These are phyloP conservation scores for Mormyrus hasselquistii DNA, from an alignment of 2,797 vertebrate genomes.

Conservation along the genomic window DNA sequence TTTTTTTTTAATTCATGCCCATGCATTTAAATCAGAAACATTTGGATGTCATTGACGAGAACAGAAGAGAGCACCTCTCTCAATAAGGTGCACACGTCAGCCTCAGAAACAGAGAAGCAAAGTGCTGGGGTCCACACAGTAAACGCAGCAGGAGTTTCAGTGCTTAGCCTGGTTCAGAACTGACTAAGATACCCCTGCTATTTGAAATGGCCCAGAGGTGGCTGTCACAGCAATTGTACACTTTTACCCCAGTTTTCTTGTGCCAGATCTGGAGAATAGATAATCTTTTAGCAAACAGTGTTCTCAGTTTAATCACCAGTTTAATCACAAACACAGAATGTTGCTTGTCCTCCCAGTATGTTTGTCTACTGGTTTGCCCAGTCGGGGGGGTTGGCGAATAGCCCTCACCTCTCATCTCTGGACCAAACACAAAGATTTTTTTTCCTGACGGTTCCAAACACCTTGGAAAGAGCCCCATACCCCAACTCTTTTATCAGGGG, in stretches of 20 bases:
- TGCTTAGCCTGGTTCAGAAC: not conserved
- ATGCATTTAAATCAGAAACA: not conserved
- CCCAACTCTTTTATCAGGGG: not conserved
- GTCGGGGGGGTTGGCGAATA: not conserved
- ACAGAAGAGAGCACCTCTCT: not conserved
- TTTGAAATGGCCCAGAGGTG: not conserved
- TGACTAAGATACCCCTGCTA: not conserved
- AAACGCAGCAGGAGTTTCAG: not conserved
- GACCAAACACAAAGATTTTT: not conserved
- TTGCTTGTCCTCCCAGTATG: not conserved
- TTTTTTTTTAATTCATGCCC: not conserved
- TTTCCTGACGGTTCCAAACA: not conserved
- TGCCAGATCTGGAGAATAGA: constrained; percentile 7
- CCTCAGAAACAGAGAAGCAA: not conserved
- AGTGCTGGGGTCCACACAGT: not conserved
- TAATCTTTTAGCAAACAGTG: not conserved
- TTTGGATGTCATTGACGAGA: not conserved
- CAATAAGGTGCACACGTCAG: not conserved
- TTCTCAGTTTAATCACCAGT: not conserved
- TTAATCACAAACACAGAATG: not conserved
- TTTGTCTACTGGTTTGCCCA: not conserved
- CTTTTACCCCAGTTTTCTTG: not conserved
- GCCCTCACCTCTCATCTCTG: not conserved
- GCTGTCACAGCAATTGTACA: not conserved
- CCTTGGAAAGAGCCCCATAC: not conserved